A percentile compares a stretch with the other conserved stretches of the same genome.
These are phyloP conservation scores for Florisuga fusca DNA, from an alignment of 2,797 vertebrate species.

Conservation along the genomic window DNA sequence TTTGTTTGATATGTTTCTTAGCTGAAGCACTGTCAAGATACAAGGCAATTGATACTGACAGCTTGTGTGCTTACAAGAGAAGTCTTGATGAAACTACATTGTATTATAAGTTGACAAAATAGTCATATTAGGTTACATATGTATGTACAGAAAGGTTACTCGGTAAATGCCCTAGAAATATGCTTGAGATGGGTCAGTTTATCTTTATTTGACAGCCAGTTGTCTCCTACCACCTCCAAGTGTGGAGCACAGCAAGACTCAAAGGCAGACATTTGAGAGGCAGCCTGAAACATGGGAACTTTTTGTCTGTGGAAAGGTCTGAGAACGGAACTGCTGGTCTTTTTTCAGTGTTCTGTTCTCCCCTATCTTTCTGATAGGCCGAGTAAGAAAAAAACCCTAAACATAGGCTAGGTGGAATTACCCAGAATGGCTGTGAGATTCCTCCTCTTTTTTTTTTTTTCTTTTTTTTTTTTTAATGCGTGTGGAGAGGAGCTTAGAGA, in stretches of 20 bases:
- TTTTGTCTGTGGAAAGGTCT: background rate
- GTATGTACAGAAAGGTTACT: background rate
- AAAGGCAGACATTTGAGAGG: background rate
- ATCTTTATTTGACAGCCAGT: background rate
- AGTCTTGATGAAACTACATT: background rate
- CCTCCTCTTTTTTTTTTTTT: too few species aligned
- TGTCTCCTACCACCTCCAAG: background rate
- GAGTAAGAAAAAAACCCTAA: background rate
- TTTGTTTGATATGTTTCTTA: background rate
- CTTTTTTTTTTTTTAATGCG: background rate
- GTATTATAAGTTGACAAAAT: background rate
- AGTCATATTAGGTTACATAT: rapidly evolving
- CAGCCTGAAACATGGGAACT: background rate
- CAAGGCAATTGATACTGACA: background rate
- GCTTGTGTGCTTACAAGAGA: background rate
- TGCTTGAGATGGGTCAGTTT: background rate
- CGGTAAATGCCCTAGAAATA: background rate
- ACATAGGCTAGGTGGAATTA: background rate
- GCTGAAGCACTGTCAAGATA: background rate
- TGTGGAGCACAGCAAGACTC: background rate
- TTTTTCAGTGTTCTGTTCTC: background rate
- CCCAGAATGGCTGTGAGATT: background rate
- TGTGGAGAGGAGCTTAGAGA: background rate
- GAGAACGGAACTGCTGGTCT: background rate
- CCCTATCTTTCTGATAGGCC: background rate